A percentile compares a stretch with the other conserved stretches of the same genome.
phyloP scores from a whole-genome alignment of 2,888 invertebrate species.

The Rotaria magnacalcarata region DNA sequence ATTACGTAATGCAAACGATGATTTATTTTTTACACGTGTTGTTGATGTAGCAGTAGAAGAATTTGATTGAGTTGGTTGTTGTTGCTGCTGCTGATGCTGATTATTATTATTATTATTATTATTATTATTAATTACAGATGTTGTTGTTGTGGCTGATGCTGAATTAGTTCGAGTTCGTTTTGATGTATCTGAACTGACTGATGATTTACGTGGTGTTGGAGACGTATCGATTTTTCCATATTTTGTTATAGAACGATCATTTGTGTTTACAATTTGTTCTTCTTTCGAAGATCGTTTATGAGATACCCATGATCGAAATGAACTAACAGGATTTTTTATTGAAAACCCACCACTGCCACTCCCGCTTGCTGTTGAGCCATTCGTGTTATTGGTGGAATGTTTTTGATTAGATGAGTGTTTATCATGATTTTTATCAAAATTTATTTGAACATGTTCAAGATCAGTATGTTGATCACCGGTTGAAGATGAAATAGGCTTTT shows the following conservation, averaged over 20 bases:
- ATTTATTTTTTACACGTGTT: slow-evolving; percentile 27
- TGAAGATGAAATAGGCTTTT: background rate
- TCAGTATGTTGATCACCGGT: slow-evolving; percentile 24
- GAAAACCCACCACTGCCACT: background rate
- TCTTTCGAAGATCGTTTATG: background rate
- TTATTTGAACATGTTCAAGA: background rate
- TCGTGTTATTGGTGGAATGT: background rate
- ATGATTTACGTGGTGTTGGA: background rate
- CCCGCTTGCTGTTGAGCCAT: background rate
- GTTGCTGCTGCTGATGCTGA: background rate
- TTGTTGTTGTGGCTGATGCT: background rate
- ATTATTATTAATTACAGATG: background rate
- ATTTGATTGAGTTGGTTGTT: background rate
- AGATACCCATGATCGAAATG: slow-evolving; percentile 26
- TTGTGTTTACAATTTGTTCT: background rate
- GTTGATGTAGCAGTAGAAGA: background rate
- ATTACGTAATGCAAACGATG: slow-evolving; percentile 25
- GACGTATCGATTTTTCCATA: background rate
- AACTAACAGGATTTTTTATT: slow-evolving; percentile 17
- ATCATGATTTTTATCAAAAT: background rate
- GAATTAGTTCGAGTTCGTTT: background rate
- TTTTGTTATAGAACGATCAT: slow-evolving; percentile 4
- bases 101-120: background rate
- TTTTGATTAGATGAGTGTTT: background rate
- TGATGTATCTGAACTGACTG: background rate